Evolutionary conservation across 2,113 vertebrate species (phyloP).

Genomic region (Willisornis vidua): DNA sequence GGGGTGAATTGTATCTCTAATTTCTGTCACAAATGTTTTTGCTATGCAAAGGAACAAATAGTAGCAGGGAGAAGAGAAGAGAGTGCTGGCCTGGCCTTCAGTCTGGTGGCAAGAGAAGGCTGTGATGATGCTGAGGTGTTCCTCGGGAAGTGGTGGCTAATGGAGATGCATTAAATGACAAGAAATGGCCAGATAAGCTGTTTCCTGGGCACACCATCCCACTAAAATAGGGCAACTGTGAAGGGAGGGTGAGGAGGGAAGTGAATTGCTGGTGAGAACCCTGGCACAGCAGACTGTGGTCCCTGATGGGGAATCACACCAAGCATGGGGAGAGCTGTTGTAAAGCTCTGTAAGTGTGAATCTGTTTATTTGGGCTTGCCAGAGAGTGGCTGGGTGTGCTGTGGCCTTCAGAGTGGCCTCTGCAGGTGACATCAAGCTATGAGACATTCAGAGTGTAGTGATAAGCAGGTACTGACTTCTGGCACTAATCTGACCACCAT

Average conservation of each 20-base stretch:
- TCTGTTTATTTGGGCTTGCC: neutral
- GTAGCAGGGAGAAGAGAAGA: neutral
- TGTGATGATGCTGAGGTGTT: rapidly evolving
- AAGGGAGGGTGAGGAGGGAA: neutral
- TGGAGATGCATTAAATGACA: neutral
- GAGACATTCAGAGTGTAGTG: rapidly evolving
- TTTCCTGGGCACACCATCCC: neutral
- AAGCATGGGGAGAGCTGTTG: rapidly evolving
- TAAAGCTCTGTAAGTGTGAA: neutral
- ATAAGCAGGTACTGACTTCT: neutral
- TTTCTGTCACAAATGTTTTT: slow-evolving; percentile 34
- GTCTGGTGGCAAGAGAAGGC: neutral
- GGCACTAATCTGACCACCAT: neutral
- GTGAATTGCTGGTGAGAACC: neutral
- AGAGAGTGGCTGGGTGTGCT: neutral
- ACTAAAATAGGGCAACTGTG: neutral
- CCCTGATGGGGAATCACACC: neutral
- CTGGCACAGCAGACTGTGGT: neutral
- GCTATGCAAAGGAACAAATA: neutral
- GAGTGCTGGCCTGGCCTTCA: neutral
- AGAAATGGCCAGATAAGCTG: neutral
- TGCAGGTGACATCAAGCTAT: neutral
- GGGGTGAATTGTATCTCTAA: neutral
- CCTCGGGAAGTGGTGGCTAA: neutral
- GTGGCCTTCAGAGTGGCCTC: neutral